Conservation (phyloP, 2,113 vertebrate genomes). For the Equus przewalskii region DNA sequence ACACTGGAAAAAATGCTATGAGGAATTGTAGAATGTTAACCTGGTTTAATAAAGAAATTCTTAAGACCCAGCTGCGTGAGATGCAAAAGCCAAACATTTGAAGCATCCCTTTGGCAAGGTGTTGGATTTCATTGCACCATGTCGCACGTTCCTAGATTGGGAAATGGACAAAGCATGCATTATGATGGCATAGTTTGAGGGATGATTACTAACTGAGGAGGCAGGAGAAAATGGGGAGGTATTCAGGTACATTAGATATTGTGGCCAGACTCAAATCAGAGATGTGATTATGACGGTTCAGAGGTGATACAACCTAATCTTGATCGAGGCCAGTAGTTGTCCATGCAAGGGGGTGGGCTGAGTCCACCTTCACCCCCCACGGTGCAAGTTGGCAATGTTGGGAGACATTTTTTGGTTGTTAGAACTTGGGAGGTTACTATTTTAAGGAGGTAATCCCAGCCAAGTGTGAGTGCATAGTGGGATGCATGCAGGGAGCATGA, state of each 20-base stretch:
- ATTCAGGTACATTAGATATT: not conserved
- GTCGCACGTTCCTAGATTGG: no score
- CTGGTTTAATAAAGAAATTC: not conserved
- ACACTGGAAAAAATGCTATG: not conserved
- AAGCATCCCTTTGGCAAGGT: no score
- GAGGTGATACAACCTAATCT: not conserved
- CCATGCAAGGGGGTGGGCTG: no score
- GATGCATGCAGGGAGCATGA: rapidly evolving
- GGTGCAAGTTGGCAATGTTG: no score
- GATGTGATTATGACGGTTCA: not conserved
- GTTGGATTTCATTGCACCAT: no score
- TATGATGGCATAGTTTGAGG: not conserved
- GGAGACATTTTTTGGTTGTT: not conserved
- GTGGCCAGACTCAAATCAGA: not conserved
- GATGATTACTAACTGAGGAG: not conserved
- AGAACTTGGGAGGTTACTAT: rapidly evolving
- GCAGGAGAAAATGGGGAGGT: not conserved
- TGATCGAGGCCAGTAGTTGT: not conserved
- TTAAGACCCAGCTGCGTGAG: no score
- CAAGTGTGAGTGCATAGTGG: rapidly evolving
- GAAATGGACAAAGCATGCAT: no score
- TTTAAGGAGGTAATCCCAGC: no score
- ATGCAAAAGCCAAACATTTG: not conserved
- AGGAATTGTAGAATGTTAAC: no score
- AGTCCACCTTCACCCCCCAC: no score